Conservation (phyloP, 2,797 vertebrate species). For the Mormyrus proboscirostris region DNA sequence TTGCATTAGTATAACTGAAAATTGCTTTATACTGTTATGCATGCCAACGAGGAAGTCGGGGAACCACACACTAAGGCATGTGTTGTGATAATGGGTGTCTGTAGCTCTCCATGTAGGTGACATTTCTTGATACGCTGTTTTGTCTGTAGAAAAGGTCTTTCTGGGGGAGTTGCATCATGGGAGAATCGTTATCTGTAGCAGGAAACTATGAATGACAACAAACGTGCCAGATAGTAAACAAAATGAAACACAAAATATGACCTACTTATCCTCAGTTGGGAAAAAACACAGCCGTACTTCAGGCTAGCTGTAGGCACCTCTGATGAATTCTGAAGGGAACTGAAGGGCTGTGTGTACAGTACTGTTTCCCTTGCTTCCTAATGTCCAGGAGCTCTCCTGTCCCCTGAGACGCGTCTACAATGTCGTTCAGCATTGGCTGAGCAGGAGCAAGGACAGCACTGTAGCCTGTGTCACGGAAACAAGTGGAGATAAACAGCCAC, state of each 20-base stretch:
- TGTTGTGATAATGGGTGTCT: not conserved
- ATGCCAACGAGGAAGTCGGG: not conserved
- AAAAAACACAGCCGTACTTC: not conserved
- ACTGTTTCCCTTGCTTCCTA: not conserved
- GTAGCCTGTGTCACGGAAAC: not conserved
- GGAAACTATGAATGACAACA: not conserved
- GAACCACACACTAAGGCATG: not conserved
- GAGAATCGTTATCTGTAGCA: not conserved
- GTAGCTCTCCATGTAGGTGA: not conserved
- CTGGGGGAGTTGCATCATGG: not conserved
- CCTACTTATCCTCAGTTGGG: not conserved
- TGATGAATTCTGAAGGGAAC: not conserved
- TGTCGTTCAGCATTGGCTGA: conserved; percentile 10
- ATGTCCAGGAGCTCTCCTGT: not conserved
- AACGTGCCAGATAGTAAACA: not conserved
- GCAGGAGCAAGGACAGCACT: not conserved
- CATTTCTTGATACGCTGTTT: not conserved
- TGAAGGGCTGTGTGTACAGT: not conserved
- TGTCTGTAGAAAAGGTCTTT: not conserved
- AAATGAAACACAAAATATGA: not conserved
- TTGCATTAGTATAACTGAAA: not conserved
- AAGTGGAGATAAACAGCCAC: conserved; percentile 1
- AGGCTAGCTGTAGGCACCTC: not conserved
- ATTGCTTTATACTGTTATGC: not conserved
- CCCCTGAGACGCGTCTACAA: not conserved